Conservation (phyloP, 2,797 vertebrate genomes). For the Artibeus jamaicensis region DNA sequence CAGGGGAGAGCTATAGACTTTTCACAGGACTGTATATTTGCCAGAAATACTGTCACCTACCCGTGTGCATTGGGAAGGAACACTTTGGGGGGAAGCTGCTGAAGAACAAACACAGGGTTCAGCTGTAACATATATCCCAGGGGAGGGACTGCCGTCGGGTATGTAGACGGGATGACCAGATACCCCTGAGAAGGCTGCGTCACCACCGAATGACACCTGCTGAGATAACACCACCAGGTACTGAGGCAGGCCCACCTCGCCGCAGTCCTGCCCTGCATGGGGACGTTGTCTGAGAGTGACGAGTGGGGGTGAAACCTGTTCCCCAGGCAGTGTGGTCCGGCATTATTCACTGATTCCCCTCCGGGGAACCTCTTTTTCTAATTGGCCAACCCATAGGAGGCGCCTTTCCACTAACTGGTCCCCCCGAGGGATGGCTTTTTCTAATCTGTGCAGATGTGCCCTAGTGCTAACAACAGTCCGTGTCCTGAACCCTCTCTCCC, state of each 20-base stretch:
- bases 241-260: background rate
- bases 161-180: background rate
- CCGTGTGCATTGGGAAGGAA: background rate
- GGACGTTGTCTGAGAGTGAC: background rate
- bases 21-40: background rate
- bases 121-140: no score
- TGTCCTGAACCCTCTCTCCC: no score
- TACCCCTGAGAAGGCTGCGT: background rate
- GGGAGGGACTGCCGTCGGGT: background rate
- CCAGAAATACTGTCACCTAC: background rate
- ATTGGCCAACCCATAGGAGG: background rate
- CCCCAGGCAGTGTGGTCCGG: background rate
- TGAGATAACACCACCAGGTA: background rate
- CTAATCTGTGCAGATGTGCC: background rate
- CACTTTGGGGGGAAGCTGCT: background rate
- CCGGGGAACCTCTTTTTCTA: background rate
- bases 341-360: background rate
- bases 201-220: no score
- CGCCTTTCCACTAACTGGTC: background rate
- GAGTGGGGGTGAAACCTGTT: background rate
- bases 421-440: background rate
- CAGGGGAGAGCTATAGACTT: background rate
- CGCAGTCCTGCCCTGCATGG: fast-evolving
- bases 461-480: fast-evolving
- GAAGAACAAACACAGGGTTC: background rate